Evolutionary conservation across 2,113 vertebrate species (phyloP).

Genomic region (Corythoichthys haematopterus): DNA sequence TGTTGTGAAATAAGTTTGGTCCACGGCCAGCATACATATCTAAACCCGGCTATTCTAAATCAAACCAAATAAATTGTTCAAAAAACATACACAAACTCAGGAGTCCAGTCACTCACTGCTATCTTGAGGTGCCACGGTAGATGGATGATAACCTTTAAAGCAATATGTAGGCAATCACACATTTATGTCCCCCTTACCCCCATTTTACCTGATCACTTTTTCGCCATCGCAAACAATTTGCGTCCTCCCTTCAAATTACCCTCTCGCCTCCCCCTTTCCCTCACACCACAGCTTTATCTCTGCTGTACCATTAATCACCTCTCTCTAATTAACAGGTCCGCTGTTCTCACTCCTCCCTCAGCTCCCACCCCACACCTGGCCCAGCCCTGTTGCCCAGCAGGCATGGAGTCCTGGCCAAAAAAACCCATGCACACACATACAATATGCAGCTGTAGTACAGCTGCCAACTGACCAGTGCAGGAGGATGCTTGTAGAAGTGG

Average conservation of each 20-base stretch:
- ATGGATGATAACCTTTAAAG: background rate
- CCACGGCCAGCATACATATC: too few relatives aligned
- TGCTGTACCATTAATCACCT: constrained; percentile 89
- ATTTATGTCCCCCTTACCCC: background rate
- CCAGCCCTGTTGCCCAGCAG: constrained; percentile 63
- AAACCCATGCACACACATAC: constrained; percentile 15
- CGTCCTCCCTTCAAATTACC: constrained; percentile 11
- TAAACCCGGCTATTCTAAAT: too few relatives aligned
- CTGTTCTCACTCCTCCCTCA: constrained; percentile 77
- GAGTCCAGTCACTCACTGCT: too few relatives aligned
- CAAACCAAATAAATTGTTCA: too few relatives aligned
- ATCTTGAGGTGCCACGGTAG: too few relatives aligned
- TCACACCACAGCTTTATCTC: constrained; percentile 48
- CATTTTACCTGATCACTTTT: constrained; percentile 31
- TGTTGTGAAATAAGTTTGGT: too few relatives aligned
- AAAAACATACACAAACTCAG: too few relatives aligned
- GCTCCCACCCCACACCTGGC: constrained; percentile 70
- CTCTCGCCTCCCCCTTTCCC: constrained; percentile 34
- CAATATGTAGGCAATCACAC: background rate
- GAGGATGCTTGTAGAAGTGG: constrained; percentile 30
- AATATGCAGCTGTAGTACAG: constrained; percentile 41
- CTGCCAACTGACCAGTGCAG: constrained; percentile 58
- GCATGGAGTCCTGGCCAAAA: constrained; percentile 43
- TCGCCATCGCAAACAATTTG: constrained; percentile 36
- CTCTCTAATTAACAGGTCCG: constrained; percentile 97